These are phyloP conservation scores for Pyrgilauda ruficollis DNA, from an alignment of 2,113 vertebrate species.

Conservation along the genomic window DNA sequence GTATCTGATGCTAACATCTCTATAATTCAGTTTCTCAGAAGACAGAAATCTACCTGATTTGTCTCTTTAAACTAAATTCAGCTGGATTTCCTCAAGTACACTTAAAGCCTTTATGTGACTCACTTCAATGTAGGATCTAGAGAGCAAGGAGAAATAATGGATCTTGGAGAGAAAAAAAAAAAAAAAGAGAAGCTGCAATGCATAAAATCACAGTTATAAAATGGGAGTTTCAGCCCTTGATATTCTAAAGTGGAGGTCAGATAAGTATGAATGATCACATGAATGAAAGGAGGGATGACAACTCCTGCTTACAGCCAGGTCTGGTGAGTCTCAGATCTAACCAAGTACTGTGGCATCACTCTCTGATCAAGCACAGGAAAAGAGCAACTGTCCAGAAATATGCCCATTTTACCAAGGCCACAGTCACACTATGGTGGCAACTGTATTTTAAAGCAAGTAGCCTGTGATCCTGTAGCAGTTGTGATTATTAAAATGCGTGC, in stretches of 20 bases:
- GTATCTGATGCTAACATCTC: not conserved
- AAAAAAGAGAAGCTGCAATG: not conserved
- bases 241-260: not conserved
- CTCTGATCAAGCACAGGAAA: not conserved
- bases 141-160: not conserved
- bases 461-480: not conserved
- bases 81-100: not conserved
- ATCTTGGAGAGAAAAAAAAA: not conserved
- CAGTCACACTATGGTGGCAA: not conserved
- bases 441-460: not conserved
- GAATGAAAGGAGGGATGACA: not conserved
- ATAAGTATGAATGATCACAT: not conserved
- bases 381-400: not conserved
- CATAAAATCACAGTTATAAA: not conserved
- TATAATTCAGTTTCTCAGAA: not conserved
- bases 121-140: not conserved
- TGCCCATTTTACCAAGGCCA: not conserved
- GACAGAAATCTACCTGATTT: not conserved
- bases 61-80: slow-evolving; percentile 8
- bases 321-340: not conserved
- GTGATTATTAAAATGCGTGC: not conserved
- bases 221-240: not conserved
- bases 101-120: not conserved
- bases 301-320: not conserved
- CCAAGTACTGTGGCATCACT: not conserved